Conservation (phyloP, 1,140 invertebrate species). For the Ceratitis capitata region DNA sequence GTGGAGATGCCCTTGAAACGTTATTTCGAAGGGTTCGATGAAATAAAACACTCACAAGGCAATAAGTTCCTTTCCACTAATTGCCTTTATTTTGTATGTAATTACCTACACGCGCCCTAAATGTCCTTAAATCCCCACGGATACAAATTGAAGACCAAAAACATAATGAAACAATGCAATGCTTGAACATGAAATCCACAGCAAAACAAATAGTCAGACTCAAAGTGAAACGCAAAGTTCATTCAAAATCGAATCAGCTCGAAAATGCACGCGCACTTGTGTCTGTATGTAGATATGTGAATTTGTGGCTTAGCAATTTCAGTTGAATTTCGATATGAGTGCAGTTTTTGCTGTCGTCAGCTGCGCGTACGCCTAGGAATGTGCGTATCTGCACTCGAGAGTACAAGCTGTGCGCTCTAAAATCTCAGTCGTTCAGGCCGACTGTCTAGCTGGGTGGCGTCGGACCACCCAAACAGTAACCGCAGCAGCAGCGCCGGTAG, state of each 20-base stretch:
- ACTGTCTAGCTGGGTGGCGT: not conserved
- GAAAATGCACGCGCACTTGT: too few relatives aligned
- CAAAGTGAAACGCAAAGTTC: not conserved
- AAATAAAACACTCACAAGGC: too few relatives aligned
- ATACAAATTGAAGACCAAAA: not conserved
- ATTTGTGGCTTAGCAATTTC: not conserved
- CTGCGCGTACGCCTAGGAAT: not conserved
- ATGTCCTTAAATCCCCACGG: not conserved
- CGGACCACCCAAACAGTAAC: constrained; percentile 5
- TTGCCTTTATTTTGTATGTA: not conserved
- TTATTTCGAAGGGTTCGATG: too few relatives aligned
- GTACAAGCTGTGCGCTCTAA: not conserved
- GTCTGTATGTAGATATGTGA: too few relatives aligned
- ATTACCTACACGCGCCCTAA: not conserved
- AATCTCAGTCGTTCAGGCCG: too few relatives aligned
- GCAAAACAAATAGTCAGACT: not conserved
- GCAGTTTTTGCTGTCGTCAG: too few relatives aligned
- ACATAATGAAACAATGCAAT: not conserved
- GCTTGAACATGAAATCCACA: not conserved
- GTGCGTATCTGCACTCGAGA: not conserved
- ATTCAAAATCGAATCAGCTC: not conserved
- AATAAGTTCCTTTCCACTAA: too few relatives aligned
- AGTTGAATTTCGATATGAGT: not conserved
- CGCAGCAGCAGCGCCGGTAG: not conserved
- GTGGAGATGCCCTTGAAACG: too few relatives aligned